Conservation (phyloP, 2,797 vertebrate genomes). For the Meriones psammophilus region DNA sequence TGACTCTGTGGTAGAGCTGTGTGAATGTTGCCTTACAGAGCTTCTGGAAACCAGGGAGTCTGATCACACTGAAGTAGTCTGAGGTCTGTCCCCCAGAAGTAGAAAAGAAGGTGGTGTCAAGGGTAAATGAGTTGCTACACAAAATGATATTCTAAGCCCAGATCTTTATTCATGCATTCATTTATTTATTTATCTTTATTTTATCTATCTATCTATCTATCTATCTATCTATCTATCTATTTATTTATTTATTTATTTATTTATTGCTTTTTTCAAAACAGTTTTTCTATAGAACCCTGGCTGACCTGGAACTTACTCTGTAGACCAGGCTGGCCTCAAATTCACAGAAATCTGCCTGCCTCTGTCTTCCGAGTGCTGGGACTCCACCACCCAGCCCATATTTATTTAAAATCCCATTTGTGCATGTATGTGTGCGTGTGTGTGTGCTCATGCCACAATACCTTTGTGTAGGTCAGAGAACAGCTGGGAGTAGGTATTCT, state of each 20-base stretch:
- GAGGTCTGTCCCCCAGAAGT: neutral
- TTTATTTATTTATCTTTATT: neutral
- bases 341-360: neutral
- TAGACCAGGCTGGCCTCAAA: neutral
- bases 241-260: neutral
- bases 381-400: neutral
- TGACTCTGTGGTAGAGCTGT: neutral
- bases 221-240: too few relatives aligned
- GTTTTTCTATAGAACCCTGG: neutral
- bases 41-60: neutral
- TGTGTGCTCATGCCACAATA: neutral
- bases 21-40: neutral
- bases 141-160: slow-evolving; percentile 36
- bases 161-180: too few relatives aligned
- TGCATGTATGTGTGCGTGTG: neutral
- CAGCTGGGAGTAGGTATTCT: neutral
- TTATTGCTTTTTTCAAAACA: neutral
- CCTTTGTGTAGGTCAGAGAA: neutral
- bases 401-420: neutral
- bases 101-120: slow-evolving; percentile 17
- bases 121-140: neutral
- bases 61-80: neutral
- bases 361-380: neutral
- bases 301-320: neutral
- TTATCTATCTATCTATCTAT: too few relatives aligned